A percentile compares a stretch with the other conserved stretches of the same genome.
Conservation (phyloP, 2,113 vertebrate species). For the Phalacrocorax aristotelis region DNA sequence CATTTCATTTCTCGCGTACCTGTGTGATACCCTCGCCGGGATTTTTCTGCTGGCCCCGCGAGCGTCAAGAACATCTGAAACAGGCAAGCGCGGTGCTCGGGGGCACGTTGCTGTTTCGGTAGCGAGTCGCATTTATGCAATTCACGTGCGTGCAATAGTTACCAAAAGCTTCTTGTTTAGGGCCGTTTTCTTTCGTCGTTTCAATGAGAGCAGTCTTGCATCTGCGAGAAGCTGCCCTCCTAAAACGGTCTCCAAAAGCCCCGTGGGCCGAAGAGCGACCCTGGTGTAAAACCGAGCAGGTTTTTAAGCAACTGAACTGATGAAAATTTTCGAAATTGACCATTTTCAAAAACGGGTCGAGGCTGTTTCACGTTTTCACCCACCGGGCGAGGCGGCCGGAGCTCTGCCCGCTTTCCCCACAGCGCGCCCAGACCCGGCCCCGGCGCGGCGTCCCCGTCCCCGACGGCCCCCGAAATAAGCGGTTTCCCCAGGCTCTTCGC, state of each 20-base stretch:
- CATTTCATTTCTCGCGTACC: neutral
- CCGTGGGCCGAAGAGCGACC: neutral
- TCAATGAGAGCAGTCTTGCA: neutral
- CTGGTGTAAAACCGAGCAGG: neutral
- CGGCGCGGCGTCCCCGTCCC: neutral
- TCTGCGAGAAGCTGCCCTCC: neutral
- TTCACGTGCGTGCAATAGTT: neutral
- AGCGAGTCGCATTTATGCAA: neutral
- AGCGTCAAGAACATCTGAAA: neutral
- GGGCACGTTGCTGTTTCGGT: neutral
- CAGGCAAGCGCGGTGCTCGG: neutral
- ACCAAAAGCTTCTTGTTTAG: neutral
- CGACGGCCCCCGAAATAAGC: no score
- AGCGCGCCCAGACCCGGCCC: neutral
- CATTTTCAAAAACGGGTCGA: rapidly evolving
- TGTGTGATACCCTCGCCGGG: neutral
- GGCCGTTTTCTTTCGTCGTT: neutral
- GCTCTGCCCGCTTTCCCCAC: neutral
- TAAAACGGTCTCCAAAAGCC: neutral
- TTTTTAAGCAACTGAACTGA: neutral
- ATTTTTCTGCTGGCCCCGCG: neutral
- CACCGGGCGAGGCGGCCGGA: neutral
- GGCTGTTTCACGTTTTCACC: rapidly evolving
- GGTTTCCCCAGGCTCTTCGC: no score
- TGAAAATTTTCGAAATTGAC: neutral